Evolutionary conservation across 2,888 invertebrate species (phyloP).

Genomic region (Cactoblastis cactorum): DNA sequence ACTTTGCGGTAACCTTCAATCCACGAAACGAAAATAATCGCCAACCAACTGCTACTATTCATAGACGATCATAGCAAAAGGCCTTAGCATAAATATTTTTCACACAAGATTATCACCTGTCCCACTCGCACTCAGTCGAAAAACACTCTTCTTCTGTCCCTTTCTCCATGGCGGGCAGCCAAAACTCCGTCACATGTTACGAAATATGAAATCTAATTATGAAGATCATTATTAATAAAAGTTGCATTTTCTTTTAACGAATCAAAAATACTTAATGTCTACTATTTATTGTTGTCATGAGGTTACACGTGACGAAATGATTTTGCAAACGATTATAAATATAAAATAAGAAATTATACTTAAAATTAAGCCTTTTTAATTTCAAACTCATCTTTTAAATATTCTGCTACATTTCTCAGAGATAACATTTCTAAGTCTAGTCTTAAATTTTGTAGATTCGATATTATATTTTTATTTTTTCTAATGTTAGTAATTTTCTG

Average conservation of each 20-base stretch:
- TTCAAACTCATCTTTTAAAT: no score
- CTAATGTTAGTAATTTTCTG: no score
- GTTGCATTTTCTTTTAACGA: conserved; percentile 28
- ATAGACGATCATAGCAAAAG: conserved; percentile 66
- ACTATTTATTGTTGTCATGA: not conserved
- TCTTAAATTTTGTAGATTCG: no score
- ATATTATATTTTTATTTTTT: no score
- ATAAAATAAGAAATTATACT: no score
- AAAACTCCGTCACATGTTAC: conserved; percentile 59
- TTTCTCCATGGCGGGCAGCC: conserved; percentile 58
- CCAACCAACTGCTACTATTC: conserved; percentile 56
- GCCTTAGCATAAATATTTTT: conserved; percentile 78
- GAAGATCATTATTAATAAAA: conserved; percentile 49
- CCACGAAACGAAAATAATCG: conserved; percentile 58
- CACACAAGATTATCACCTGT: conserved; percentile 72
- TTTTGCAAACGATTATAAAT: not conserved
- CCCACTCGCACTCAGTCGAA: conserved; percentile 57
- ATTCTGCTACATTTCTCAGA: no score
- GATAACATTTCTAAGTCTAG: no score
- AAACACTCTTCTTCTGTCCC: conserved; percentile 54
- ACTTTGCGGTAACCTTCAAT: conserved; percentile 57
- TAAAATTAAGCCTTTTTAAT: no score
- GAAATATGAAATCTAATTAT: conserved; percentile 75
- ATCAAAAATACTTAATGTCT: not conserved
- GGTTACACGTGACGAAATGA: not conserved